A percentile compares a stretch with the other conserved stretches of the same genome.
Conservation (phyloP, 2,888 invertebrate genomes). For the Orthosia gothica region DNA sequence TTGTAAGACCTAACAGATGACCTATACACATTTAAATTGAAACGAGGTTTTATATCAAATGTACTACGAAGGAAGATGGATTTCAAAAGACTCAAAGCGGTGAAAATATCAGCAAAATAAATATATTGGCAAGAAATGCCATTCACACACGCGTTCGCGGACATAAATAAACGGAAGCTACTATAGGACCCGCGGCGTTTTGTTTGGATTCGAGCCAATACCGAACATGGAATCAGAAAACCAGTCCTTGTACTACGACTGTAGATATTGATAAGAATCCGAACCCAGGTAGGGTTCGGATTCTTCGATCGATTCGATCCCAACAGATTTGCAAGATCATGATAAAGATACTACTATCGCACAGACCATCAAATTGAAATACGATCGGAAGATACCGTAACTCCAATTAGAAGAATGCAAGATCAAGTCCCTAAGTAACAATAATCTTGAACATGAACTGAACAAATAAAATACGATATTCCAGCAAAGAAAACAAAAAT, state of each 20-base stretch:
- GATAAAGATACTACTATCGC: conserved; percentile 42
- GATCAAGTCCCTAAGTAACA: neutral
- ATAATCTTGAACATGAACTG: conserved; percentile 17
- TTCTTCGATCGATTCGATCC: no score
- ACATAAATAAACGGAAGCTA: conserved; percentile 69
- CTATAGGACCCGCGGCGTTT: conserved; percentile 59
- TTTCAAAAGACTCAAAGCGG: conserved; percentile 1
- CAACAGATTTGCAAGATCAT: conserved; percentile 34
- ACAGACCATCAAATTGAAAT: conserved; percentile 51
- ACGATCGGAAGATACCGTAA: conserved; percentile 6
- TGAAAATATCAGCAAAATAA: conserved; percentile 39
- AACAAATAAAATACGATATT: conserved; percentile 10
- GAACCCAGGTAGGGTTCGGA: no score
- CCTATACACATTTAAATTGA: conserved; percentile 18
- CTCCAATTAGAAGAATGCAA: neutral
- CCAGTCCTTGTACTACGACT: conserved; percentile 46
- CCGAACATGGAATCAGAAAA: conserved; percentile 47
- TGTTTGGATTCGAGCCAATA: conserved; percentile 72
- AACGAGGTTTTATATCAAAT: conserved; percentile 1
- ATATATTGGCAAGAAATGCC: conserved; percentile 51
- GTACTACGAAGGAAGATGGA: conserved; percentile 32
- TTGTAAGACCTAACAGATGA: conserved; percentile 4
- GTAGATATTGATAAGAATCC: conserved; percentile 42
- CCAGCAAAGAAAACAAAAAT: conserved; percentile 24
- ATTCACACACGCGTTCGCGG: conserved; percentile 62